Base-by-base conservation (phyloP, 2,113 vertebrate genomes). In the Engraulis encrasicolus region DNA sequence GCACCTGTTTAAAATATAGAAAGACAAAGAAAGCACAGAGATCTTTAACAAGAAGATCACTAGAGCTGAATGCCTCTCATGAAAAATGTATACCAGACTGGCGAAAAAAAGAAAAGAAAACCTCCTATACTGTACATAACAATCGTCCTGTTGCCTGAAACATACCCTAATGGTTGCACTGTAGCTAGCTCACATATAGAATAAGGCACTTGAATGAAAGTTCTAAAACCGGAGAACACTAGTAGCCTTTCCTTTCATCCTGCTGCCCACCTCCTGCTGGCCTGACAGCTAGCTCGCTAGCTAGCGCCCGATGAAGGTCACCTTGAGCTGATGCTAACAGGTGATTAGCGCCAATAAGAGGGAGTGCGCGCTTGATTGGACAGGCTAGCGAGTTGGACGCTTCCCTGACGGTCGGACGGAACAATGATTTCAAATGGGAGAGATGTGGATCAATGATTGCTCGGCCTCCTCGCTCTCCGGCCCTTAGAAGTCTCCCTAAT, bases 401-500 rank as follows among this genome's bases (percentile, higher is more conserved):
- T 84, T 92, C 81, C 83, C 88, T 93, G 93, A 94, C 93, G 92
- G 93, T 94, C 93, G 92, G 91, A 90, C 88, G 71, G 89, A 78
- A 91, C 86, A 87, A 87, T 90, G 90, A 91, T 91, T 93, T 93
- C 93, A 93, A 89, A 93, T 92, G 88, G 89, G 88, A 92, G 90
- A 92, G 90, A 91, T 92, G 87, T 88, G 94, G 93, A 95, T 95
- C 94, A 95, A 94, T 95, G 94, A 88, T 85, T 85, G 89, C 87
- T n/a, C n/a, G n/a, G n/a, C n/a, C n/a, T n/a, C n/a, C 88, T 89
- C 91, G 91, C 91, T 92, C 89, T 90, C 88, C 90, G 27, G 94
- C 92, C 93, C 93, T 94, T 94, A 93, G 93, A 94, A 95, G 94
- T 95, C 92, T 94, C 91, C 95, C 94, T 94, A 95, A 95, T 95